Evolutionary conservation across 2,888 invertebrate genomes (phyloP), one percentile per base, ranked within the genome.

Genomic region (Drosophila fungiperda): DNA sequence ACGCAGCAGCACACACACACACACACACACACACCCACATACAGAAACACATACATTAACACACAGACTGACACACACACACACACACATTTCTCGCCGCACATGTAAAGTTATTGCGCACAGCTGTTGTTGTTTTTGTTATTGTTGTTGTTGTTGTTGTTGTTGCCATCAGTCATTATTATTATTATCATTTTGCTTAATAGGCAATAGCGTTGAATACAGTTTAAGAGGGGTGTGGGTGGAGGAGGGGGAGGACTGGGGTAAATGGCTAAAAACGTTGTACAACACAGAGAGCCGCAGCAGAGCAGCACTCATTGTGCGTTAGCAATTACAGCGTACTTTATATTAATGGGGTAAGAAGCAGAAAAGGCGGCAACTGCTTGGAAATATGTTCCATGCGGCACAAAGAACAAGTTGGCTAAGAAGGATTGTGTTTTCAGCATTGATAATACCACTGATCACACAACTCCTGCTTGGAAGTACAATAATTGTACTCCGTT

Each of bases 101-200:
- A 73, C 55, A 70, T 75, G 69, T 58, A 68, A 77, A 87, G 75
- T 76, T 82, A 85, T 84, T 84, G 87, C 72, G 72, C 69, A 33
- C 85, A 85, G 85, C 87, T 85, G 84, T 54, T 74, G 83, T 76
- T 81, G 68, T 66, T 73, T 52, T 23, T 85, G 84, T 54, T 74
- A 81, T 52, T 80, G 73, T 52, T 58, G 29, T 12, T 84, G 83
- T 49, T 74, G 81, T 76, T 78, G 64, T 58, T 53, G 58, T 77
- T 73, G 53, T 61, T 73, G 82, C 74, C 73, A 79, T 81, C 87
- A 84, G 83, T 85, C 86, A 83, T 83, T 83, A 88, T 83, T 83
- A 88, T 83, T 88, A 86, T 88, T 86, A 87, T 89, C 76, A 85
- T 89, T 75, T 76, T 79, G 73, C 87, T 83, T 89, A 83, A 89